phyloP scores from a whole-genome alignment of 2,113 vertebrate species.

The Corvus cornix region DNA sequence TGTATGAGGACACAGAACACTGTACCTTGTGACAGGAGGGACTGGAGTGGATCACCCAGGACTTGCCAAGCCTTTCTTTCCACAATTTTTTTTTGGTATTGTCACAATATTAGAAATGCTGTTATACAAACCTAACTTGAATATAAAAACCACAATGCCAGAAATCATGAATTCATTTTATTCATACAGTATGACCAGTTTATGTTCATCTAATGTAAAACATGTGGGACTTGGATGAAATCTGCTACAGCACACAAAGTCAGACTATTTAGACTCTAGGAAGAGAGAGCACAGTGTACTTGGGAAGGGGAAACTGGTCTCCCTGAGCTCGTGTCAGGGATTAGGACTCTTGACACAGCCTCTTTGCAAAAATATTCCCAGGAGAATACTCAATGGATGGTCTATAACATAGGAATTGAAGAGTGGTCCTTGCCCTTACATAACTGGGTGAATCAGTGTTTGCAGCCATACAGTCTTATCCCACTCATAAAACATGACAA shows the following conservation, averaged over 20 bases:
- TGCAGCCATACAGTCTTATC: not conserved
- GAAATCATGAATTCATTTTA: constrained; percentile 44
- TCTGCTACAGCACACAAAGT: not conserved
- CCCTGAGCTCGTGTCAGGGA: rapidly evolving
- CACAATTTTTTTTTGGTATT: constrained; percentile 1
- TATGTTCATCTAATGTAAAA: constrained; percentile 60
- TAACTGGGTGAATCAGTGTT: not conserved
- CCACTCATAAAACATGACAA: not conserved
- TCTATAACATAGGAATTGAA: rapidly evolving
- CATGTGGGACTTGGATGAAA: constrained; percentile 25
- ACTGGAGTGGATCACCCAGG: constrained; percentile 28
- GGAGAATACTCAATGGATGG: not conserved
- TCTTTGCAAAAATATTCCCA: not conserved
- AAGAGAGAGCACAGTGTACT: not conserved
- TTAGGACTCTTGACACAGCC: not conserved
- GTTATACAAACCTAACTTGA: constrained; percentile 14
- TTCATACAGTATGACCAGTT: constrained; percentile 53
- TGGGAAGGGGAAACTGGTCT: not conserved
- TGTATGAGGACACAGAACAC: not conserved
- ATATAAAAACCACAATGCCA: constrained; percentile 38
- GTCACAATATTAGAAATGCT: constrained; percentile 36
- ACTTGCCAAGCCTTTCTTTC: constrained; percentile 30
- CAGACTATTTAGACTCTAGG: not conserved
- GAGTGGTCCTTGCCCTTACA: not conserved
- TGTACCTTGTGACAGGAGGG: constrained; percentile 52